Percentiles rank a stretch among this genome's conserved stretches.
Evolutionary conservation across 2,888 invertebrate species (phyloP).

Genomic region (Andrena marginata): DNA sequence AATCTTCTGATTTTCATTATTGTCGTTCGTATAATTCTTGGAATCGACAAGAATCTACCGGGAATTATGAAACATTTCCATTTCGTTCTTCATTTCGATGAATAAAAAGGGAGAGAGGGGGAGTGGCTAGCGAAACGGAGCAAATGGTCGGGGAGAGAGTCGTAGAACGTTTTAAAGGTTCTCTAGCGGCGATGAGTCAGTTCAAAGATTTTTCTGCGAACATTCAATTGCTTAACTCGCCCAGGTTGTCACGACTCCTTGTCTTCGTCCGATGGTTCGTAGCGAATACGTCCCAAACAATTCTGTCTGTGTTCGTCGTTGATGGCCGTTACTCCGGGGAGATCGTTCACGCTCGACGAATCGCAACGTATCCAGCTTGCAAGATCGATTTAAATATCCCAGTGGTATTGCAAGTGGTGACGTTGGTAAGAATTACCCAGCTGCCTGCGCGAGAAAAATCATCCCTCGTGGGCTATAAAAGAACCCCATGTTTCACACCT

Average conservation of each 20-base stretch:
- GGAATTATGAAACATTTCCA: constrained; percentile 29
- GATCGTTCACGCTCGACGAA: constrained; percentile 72
- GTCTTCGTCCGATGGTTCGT: not conserved
- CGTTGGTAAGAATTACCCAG: constrained; percentile 42
- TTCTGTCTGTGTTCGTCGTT: not conserved
- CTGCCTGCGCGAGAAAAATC: constrained; percentile 58
- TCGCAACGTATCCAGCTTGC: constrained; percentile 74
- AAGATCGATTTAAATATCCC: constrained; percentile 76
- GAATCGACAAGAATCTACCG: constrained; percentile 15
- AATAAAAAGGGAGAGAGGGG: not conserved
- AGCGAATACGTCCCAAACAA: not conserved
- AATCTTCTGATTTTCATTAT: not conserved
- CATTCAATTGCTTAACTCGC: constrained; percentile 38
- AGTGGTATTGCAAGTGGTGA: constrained; percentile 48
- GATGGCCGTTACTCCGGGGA: constrained; percentile 35
- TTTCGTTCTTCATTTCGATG: constrained; percentile 8
- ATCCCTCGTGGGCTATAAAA: constrained; percentile 72
- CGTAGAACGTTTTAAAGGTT: constrained; percentile 35
- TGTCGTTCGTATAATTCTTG: not conserved
- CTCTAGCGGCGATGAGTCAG: constrained; percentile 62
- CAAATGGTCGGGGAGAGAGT: constrained; percentile 30
- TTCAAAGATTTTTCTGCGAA: constrained; percentile 30
- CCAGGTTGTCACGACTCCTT: constrained; percentile 11
- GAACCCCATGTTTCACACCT: constrained; percentile 64
- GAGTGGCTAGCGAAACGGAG: constrained; percentile 10